Percentiles rank a stretch among this genome's conserved stretches.
Evolutionary conservation across 2,113 vertebrate genomes (phyloP).

Genomic region (Eleginops maclovinus): DNA sequence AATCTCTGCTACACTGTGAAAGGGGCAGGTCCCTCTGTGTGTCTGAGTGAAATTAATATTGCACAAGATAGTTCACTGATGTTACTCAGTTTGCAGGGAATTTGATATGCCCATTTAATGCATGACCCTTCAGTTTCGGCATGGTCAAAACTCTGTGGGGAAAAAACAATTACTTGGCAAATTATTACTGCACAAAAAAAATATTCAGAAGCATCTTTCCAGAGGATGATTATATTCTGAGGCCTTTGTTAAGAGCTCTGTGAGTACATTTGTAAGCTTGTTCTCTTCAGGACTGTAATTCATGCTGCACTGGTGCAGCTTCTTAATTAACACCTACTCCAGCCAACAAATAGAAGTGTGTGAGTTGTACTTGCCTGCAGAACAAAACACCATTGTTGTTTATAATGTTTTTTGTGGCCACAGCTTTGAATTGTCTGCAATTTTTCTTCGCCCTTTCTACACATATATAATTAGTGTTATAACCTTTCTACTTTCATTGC

Average conservation of each 20-base stretch:
- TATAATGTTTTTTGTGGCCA: constrained; percentile 57
- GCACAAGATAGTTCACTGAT: constrained; percentile 32
- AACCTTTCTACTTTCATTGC: constrained; percentile 24
- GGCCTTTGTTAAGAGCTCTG: constrained; percentile 63
- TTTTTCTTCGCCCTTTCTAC: constrained; percentile 48
- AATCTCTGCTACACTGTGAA: constrained; percentile 37
- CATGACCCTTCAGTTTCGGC: constrained; percentile 29
- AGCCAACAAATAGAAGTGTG: constrained; percentile 70
- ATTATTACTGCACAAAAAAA: constrained; percentile 39
- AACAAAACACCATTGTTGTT: constrained; percentile 69
- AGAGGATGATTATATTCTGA: constrained; percentile 59
- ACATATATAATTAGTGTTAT: constrained; percentile 54
- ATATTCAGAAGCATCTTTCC: constrained; percentile 52
- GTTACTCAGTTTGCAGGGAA: constrained; percentile 13
- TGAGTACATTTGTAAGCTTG: constrained; percentile 59
- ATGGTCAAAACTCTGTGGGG: constrained; percentile 28
- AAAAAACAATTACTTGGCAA: constrained; percentile 51
- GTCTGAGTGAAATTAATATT: constrained; percentile 48
- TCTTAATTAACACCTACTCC: constrained; percentile 76
- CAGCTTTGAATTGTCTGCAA: constrained; percentile 52
- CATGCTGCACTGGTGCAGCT: constrained; percentile 59
- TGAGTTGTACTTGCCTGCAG: constrained; percentile 52
- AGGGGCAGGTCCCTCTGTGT: constrained; percentile 37
- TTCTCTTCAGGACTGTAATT: constrained; percentile 66
- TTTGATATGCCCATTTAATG: constrained; percentile 44